Base-by-base conservation (phyloP, 1,140 invertebrate species). In the Drosophila chauvacae region DNA sequence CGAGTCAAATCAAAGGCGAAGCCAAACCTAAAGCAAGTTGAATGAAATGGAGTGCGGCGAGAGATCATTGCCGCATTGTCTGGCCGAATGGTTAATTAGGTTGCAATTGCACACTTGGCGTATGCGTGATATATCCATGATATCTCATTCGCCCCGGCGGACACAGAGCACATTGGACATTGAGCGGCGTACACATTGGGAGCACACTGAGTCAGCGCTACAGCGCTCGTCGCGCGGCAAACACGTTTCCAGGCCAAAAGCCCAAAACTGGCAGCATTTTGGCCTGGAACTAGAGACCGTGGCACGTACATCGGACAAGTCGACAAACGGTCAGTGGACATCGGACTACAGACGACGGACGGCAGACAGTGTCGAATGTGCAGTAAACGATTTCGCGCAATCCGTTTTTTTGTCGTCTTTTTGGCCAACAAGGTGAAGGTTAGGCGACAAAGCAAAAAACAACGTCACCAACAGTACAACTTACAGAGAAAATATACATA, bases 391-490 rank as follows among this genome's bases (percentile, higher is more conserved):
- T 58, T 76, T 76, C 61, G 47, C 58, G 62, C 72, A 60, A 79
- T 68, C 39, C 62, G 62, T 68, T 63, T 68, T 37, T 55, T 53
- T 61, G 65, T 58, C 59, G 55, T 55, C 30, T 47, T 53, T 85
- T 81, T 71, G 83, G 80, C 64, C 75, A 86, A 86, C 82, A 86
- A 86, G 82, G 82, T 86, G 75, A 86, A 86, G 82, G 82, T 86
- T 86, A 68, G 33, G 45, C 18, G 44, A 50, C 69, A 57, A 33
- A 20, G 23, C 39, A 18, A 26, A 57, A 23, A 14, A 39, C 23
- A 23, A 7, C 18, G 14, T 35, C 35, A 14, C 35, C 7, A 68
- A 41, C 16, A 16, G 10, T 45, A n/a, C 33, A 57, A 58, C 30
- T 6, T 7, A 33, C n/a, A 66, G 4, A 35, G 33, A 33, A 18